Conservation (phyloP, 64 coral and sea anemone genomes). For the Montipora efflorescens region DNA sequence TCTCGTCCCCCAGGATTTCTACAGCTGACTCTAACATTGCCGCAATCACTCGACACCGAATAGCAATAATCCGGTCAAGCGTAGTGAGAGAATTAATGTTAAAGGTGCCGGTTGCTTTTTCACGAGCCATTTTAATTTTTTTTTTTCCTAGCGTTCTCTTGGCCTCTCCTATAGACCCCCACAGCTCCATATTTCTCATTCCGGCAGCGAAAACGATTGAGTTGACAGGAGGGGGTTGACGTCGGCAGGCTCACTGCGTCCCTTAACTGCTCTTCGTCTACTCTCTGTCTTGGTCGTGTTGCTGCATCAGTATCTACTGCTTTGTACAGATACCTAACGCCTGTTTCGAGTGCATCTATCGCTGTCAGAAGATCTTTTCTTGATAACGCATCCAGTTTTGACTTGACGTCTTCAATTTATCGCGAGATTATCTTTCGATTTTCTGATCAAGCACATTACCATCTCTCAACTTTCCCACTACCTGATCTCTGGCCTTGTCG, state of each 20-base stretch:
- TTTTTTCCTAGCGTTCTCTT: not conserved
- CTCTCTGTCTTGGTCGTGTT: too few relatives aligned
- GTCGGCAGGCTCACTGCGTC: too few relatives aligned
- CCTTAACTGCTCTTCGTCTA: too few relatives aligned
- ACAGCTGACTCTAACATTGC: conserved; percentile 31
- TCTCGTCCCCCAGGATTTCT: too few relatives aligned
- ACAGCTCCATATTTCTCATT: too few relatives aligned
- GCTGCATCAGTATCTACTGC: not conserved
- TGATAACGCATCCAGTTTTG: conserved; percentile 56
- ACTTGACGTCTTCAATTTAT: conserved; percentile 60
- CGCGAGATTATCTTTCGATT: conserved; percentile 49
- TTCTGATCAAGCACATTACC: conserved; percentile 54
- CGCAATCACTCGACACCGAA: conserved; percentile 22
- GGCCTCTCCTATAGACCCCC: too few relatives aligned
- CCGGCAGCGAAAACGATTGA: too few relatives aligned
- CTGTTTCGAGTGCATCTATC: not conserved
- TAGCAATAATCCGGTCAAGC: conserved; percentile 44
- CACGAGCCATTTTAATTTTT: conserved; percentile 20
- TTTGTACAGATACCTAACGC: not conserved
- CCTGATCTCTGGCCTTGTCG: not conserved
- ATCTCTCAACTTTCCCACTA: conserved; percentile 5
- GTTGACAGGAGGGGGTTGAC: too few relatives aligned
- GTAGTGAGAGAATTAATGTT: conserved; percentile 48
- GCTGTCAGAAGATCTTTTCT: conserved; percentile 35
- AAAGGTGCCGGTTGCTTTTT: conserved; percentile 56